Evolutionary conservation across 2,888 invertebrate species (phyloP).

Genomic region (Conistra vaccinii): DNA sequence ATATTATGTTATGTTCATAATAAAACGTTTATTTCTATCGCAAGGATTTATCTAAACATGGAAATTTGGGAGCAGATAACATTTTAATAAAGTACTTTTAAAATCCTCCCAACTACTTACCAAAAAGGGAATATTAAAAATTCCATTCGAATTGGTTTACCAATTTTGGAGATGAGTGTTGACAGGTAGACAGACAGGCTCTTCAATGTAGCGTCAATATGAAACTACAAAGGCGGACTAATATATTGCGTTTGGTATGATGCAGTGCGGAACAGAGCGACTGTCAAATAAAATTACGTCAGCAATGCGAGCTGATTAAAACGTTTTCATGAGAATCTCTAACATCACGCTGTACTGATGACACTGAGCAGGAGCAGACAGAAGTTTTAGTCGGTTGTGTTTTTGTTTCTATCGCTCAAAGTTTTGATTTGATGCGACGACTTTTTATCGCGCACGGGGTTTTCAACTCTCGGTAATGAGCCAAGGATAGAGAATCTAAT

Average conservation of each 20-base stretch:
- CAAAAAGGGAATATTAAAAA: conserved; percentile 41
- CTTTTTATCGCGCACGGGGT: not conserved
- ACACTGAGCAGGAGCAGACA: conserved; percentile 18
- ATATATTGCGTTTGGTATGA: conserved; percentile 53
- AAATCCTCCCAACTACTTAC: not conserved
- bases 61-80: not conserved
- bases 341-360: conserved; percentile 14
- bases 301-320: conserved; percentile 69
- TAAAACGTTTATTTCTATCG: not conserved
- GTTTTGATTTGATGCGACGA: not conserved
- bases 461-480: not conserved
- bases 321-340: conserved; percentile 69
- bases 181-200: conserved; percentile 55
- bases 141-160: conserved; percentile 29
- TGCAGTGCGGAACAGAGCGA: conserved; percentile 62
- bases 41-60: too few species aligned
- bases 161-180: conserved; percentile 42
- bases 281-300: conserved; percentile 77
- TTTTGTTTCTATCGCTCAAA: too few species aligned
- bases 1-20: too few species aligned
- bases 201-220: conserved; percentile 46
- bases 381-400: conserved; percentile 32
- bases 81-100: not conserved
- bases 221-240: conserved; percentile 55
- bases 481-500: conserved; percentile 47